These are phyloP conservation scores for Heliconius charithonia DNA, from an alignment of 2,888 invertebrate species.

Conservation along the genomic window DNA sequence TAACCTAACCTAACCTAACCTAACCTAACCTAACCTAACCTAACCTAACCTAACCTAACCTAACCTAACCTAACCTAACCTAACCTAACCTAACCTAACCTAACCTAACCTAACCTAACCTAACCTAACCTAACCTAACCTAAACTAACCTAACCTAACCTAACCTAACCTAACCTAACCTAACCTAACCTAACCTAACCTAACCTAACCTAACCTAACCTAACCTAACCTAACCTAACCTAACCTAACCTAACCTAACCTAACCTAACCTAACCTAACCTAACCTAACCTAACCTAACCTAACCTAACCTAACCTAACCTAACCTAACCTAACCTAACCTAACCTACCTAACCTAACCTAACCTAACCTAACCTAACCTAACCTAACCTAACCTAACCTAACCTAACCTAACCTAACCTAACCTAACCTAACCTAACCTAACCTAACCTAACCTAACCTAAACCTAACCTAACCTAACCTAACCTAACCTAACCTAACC, in stretches of 20 bases:
- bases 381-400: constrained; percentile 49
- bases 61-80: constrained; percentile 40
- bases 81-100: constrained; percentile 40
- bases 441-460: constrained; percentile 46
- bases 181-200: constrained; percentile 47
- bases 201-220: constrained; percentile 47
- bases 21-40: constrained; percentile 46
- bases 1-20: constrained; percentile 47
- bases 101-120: constrained; percentile 34
- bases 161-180: constrained; percentile 37
- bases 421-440: constrained; percentile 49
- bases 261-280: constrained; percentile 50
- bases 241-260: constrained; percentile 43
- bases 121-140: constrained; percentile 41
- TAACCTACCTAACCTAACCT: constrained; percentile 51
- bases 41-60: constrained; percentile 41
- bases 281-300: constrained; percentile 52
- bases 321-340: constrained; percentile 52
- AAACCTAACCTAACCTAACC: constrained; percentile 44
- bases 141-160: constrained; percentile 36
- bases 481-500: constrained; percentile 39
- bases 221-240: constrained; percentile 48
- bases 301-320: constrained; percentile 51
- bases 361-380: constrained; percentile 52
- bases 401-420: constrained; percentile 48